phyloP scores from a whole-genome alignment of 2,888 invertebrate species.

The Drosophila merina region DNA sequence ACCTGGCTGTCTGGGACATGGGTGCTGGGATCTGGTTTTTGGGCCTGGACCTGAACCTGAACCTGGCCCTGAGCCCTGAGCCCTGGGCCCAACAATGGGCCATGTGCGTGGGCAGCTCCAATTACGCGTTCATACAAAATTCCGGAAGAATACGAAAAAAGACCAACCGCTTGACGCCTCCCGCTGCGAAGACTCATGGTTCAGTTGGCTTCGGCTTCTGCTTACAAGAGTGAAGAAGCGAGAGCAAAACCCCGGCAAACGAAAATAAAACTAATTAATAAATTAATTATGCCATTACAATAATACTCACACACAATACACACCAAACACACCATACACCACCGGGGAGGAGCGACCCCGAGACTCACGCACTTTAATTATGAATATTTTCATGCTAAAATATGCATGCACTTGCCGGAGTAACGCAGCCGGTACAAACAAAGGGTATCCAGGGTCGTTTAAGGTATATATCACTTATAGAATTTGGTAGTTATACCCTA shows the following conservation, averaged over 20 bases:
- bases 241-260: slow-evolving; percentile 31
- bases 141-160: slow-evolving; percentile 1
- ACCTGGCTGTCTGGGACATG: slow-evolving; percentile 43
- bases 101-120: slow-evolving; percentile 72
- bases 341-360: slow-evolving; percentile 9
- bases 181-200: slow-evolving; percentile 58
- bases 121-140: slow-evolving; percentile 55
- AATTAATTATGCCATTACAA: slow-evolving; percentile 80
- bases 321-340: slow-evolving; percentile 3
- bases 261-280: slow-evolving; percentile 75
- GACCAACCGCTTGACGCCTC: slow-evolving; percentile 33
- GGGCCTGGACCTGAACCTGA: slow-evolving; percentile 3
- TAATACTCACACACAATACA: slow-evolving; percentile 46
- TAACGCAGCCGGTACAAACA: not conserved
- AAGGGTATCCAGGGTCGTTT: not conserved
- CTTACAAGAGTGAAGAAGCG: slow-evolving; percentile 33
- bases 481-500: no score
- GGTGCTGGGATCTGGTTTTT: slow-evolving; percentile 3
- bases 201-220: slow-evolving; percentile 45
- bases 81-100: slow-evolving; percentile 14
- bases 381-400: slow-evolving; percentile 76
- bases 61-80: slow-evolving; percentile 7
- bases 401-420: slow-evolving; percentile 61
- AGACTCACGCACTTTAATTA: slow-evolving; percentile 74
- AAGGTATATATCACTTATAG: not conserved